phyloP scores from a whole-genome alignment of 2,797 vertebrate species.

The Acipenser transmontanus region DNA sequence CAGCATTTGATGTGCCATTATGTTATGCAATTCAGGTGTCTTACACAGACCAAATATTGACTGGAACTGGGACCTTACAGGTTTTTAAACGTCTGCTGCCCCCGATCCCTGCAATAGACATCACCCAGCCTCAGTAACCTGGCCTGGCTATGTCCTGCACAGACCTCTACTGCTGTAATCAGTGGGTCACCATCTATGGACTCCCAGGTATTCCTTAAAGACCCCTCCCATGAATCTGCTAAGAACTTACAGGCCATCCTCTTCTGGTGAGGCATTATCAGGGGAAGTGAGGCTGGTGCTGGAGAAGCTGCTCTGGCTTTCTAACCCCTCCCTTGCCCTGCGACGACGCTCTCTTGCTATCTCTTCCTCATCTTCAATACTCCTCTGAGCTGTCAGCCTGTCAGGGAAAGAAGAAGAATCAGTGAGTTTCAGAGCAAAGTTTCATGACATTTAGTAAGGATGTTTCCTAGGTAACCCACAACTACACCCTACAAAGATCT shows the following conservation, averaged over 20 bases:
- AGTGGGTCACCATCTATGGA: no score
- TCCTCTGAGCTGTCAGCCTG: constrained; percentile 76
- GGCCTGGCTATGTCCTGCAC: neutral
- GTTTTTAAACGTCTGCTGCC: neutral
- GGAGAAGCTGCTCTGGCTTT: constrained; percentile 21
- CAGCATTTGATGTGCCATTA: no score
- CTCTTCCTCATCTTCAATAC: constrained; percentile 78
- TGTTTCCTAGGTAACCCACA: neutral
- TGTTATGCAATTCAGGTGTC: no score
- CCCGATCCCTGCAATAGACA: neutral
- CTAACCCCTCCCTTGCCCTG: constrained; percentile 51
- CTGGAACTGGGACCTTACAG: no score
- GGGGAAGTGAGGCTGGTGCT: constrained; percentile 34
- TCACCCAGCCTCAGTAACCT: neutral
- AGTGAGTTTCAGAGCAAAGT: neutral
- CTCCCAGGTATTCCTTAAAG: no score
- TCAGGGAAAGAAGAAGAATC: constrained; percentile 21
- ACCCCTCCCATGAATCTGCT: neutral
- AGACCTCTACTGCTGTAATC: neutral
- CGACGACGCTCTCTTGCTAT: constrained; percentile 58
- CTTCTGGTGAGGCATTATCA: constrained; percentile 24
- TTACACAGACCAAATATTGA: no score
- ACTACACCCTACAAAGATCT: neutral
- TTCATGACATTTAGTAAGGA: neutral
- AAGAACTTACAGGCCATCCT: constrained; percentile 66